phyloP scores from a whole-genome alignment of 2,797 vertebrate genomes.

The Chaetophractus vellerosus region DNA sequence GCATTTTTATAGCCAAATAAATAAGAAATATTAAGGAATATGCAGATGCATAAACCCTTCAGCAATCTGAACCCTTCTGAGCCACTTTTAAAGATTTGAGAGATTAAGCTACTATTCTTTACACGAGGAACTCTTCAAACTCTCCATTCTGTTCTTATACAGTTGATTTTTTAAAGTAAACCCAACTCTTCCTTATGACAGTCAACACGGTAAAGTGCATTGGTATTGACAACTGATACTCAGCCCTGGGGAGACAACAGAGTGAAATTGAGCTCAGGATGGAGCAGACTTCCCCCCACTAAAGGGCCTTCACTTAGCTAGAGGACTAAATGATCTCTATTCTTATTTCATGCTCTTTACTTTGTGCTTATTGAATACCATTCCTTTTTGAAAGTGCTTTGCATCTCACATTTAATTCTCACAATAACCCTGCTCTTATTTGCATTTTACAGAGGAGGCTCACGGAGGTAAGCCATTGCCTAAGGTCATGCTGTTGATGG shows the following conservation, averaged over 20 bases:
- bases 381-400: neutral
- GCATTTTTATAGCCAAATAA: neutral
- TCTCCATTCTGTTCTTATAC: slow-evolving; percentile 5
- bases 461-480: neutral
- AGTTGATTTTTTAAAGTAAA: neutral
- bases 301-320: neutral
- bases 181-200: neutral
- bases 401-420: neutral
- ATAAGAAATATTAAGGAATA: neutral
- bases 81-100: neutral
- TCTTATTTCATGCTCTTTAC: neutral
- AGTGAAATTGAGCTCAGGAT: neutral
- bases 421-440: neutral
- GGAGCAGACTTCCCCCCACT: neutral
- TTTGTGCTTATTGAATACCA: neutral
- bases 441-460: neutral
- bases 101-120: neutral
- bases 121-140: slow-evolving; percentile 32
- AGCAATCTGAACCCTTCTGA: neutral
- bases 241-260: neutral
- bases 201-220: neutral
- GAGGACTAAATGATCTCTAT: neutral
- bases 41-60: neutral
- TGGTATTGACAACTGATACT: neutral
- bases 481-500: neutral